Conservation (phyloP, 2,797 vertebrate genomes). For the Acanthis flammea region DNA sequence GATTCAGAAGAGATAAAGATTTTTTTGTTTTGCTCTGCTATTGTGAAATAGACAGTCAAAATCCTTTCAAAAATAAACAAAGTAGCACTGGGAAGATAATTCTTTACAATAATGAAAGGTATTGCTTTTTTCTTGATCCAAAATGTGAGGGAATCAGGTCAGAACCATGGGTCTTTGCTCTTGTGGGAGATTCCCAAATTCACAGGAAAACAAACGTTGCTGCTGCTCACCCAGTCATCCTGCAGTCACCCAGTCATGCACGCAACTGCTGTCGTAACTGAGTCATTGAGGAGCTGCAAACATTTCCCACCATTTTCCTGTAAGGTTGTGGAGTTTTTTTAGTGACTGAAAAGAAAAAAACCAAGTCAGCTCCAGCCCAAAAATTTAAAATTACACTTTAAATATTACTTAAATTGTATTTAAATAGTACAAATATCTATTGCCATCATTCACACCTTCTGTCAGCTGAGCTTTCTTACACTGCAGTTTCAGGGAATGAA, state of each 20-base stretch:
- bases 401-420: not conserved
- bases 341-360: not conserved
- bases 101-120: not conserved
- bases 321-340: not conserved
- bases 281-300: not conserved
- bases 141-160: fast-evolving
- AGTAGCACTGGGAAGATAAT: not conserved
- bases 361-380: not conserved
- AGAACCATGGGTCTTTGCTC: not conserved
- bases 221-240: not conserved
- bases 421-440: not conserved
- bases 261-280: not conserved
- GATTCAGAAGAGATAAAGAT: not conserved
- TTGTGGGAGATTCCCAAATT: not conserved
- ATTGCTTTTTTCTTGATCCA: not conserved
- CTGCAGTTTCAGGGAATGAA: not conserved
- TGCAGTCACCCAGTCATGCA: not conserved
- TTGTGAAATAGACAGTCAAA: not conserved
- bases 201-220: not conserved
- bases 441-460: not conserved
- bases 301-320: not conserved
- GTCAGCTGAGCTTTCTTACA: not conserved
- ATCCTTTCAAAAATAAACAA: not conserved
- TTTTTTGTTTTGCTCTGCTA: not conserved
- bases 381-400: not conserved